phyloP scores from a whole-genome alignment of 2,113 vertebrate species.

The Smithornis capensis region DNA sequence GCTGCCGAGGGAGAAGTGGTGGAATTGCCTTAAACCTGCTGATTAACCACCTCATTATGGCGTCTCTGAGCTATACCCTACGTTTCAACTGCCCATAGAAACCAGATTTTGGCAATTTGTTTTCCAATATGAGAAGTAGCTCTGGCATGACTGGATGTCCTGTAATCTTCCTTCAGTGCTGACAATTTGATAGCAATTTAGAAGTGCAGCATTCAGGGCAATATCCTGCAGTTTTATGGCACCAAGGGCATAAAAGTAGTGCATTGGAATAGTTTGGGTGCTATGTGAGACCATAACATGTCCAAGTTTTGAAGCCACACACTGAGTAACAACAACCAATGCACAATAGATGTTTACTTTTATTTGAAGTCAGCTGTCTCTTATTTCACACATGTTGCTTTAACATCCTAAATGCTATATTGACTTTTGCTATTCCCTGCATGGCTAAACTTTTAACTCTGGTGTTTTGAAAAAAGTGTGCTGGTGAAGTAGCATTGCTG shows the following conservation, averaged over 20 bases:
- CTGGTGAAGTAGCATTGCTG: not conserved
- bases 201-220: not conserved
- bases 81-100: not conserved
- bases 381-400: slow-evolving; percentile 2
- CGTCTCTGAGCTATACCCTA: not conserved
- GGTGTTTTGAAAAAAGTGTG: not conserved
- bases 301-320: not conserved
- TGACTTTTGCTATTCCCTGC: not conserved
- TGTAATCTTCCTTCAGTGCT: not conserved
- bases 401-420: not conserved
- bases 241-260: not conserved
- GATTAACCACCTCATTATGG: not conserved
- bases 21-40: not conserved
- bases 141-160: not conserved
- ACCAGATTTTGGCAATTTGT: not conserved
- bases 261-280: not conserved
- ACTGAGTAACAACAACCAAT: not conserved
- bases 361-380: not conserved
- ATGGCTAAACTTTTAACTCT: not conserved
- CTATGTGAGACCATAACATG: not conserved
- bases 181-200: not conserved
- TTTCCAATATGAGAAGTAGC: not conserved
- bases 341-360: not conserved
- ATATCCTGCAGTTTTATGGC: not conserved
- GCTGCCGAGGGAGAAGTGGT: not conserved